These are phyloP conservation scores for Smutsia gigantea DNA, from an alignment of 2,797 vertebrate species.

Conservation along the genomic window DNA sequence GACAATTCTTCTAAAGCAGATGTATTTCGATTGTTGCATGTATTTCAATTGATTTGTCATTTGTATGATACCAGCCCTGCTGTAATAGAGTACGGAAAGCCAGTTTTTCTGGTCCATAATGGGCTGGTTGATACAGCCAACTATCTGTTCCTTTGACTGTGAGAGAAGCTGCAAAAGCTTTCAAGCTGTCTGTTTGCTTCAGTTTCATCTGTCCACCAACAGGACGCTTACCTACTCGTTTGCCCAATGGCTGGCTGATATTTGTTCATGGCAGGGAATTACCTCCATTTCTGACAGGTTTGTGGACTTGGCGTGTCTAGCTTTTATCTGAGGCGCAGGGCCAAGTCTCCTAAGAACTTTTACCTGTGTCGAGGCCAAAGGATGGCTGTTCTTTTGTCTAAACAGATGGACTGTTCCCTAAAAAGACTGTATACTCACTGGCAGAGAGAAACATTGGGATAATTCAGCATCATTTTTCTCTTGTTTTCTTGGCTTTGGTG, in stretches of 20 bases:
- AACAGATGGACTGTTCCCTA: background rate
- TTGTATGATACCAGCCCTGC: background rate
- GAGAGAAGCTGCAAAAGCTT: background rate
- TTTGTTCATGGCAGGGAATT: constrained; percentile 14
- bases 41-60: background rate
- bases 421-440: background rate
- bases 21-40: background rate
- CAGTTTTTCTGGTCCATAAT: background rate
- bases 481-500: constrained; percentile 13
- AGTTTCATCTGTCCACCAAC: background rate
- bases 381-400: background rate
- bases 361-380: background rate
- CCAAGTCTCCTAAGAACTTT: constrained; percentile 28
- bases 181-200: background rate
- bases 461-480: constrained; percentile 17
- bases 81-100: background rate
- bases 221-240: background rate
- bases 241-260: background rate
- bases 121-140: background rate
- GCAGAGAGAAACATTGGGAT: background rate
- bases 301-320: background rate
- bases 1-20: background rate
- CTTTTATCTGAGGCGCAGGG: constrained; percentile 23
- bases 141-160: background rate
- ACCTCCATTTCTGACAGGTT: background rate